Evolutionary conservation across 1,140 invertebrate species (phyloP).

Genomic region (Drosophila repletoides): DNA sequence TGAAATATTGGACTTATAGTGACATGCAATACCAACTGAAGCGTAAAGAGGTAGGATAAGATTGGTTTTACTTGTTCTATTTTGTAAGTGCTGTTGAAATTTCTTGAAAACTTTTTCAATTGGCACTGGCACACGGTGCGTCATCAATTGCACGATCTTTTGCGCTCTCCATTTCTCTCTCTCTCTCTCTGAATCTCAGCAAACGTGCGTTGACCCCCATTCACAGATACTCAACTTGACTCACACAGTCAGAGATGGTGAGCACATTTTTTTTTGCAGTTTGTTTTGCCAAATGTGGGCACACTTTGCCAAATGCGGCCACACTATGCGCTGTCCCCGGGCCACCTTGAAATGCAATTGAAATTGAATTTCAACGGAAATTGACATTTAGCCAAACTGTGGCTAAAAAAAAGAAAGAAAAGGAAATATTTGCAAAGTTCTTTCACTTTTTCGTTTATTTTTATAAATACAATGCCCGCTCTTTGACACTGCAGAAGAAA

Average conservation of each 20-base stretch:
- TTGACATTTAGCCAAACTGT: conserved; percentile 70
- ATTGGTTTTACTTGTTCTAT: not conserved
- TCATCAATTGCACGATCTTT: conserved; percentile 26
- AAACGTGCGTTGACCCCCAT: conserved; percentile 41
- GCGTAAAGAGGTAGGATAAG: not conserved
- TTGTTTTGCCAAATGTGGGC: conserved; percentile 23
- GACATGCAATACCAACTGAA: not conserved
- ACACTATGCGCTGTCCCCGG: not conserved
- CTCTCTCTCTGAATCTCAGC: conserved; percentile 2
- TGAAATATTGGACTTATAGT: conserved; percentile 2
- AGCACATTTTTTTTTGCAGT: conserved; percentile 12
- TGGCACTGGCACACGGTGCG: conserved; percentile 22
- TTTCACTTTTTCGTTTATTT: conserved; percentile 43
- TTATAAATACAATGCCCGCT: conserved; percentile 12
- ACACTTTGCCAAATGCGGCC: conserved; percentile 9
- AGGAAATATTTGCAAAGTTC: conserved; percentile 16
- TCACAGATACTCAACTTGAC: not conserved
- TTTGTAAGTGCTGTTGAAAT: not conserved
- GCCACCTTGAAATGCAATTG: conserved; percentile 49
- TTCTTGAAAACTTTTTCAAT: conserved; percentile 10
- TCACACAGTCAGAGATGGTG: not conserved
- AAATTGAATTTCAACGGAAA: conserved; percentile 32
- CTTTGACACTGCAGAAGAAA: not conserved
- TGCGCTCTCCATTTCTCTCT: not conserved
- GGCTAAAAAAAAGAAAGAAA: too few relatives aligned